Conservation (phyloP, 1,140 invertebrate species). For the Hyposmocoma kahamanoa region DNA sequence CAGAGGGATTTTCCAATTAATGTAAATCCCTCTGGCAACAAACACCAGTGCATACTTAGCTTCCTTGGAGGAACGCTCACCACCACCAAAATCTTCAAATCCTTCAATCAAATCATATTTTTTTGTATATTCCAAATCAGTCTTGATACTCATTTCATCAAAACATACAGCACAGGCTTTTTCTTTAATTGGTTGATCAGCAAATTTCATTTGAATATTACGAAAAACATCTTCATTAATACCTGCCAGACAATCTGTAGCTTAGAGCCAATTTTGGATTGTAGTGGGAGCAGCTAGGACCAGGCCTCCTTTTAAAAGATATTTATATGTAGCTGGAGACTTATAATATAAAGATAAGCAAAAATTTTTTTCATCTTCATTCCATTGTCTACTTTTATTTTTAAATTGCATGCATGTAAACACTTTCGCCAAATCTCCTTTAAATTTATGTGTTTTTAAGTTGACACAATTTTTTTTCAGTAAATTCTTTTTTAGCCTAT, state of each 20-base stretch:
- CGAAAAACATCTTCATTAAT: slow-evolving; percentile 12
- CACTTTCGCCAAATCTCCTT: slow-evolving; percentile 6
- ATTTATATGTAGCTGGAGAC: slow-evolving; percentile 11
- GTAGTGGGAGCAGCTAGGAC: slow-evolving; percentile 12
- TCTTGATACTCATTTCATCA: slow-evolving; percentile 16
- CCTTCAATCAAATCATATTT: slow-evolving; percentile 18
- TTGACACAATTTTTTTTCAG: background rate
- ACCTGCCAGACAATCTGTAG: slow-evolving; percentile 10
- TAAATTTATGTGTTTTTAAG: background rate
- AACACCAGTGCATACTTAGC: slow-evolving; percentile 16
- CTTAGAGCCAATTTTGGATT: slow-evolving; percentile 11
- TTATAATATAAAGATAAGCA: slow-evolving; percentile 15
- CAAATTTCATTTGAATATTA: slow-evolving; percentile 14
- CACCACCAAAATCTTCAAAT: slow-evolving; percentile 19
- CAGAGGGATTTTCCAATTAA: slow-evolving; percentile 11
- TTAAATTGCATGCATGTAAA: slow-evolving; percentile 7
- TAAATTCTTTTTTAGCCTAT: too few relatives aligned
- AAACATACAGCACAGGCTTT: slow-evolving; percentile 14
- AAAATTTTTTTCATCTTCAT: slow-evolving; percentile 11
- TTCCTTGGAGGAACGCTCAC: slow-evolving; percentile 1
- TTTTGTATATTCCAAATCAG: slow-evolving; percentile 14
- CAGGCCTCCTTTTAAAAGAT: slow-evolving; percentile 8
- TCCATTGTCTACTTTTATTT: slow-evolving; percentile 7
- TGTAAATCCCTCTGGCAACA: slow-evolving; percentile 15
- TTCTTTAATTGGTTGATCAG: slow-evolving; percentile 8